Percentiles rank a stretch among this genome's conserved stretches.
Conservation (phyloP, 2,113 vertebrate genomes). For the Peromyscus californicus region DNA sequence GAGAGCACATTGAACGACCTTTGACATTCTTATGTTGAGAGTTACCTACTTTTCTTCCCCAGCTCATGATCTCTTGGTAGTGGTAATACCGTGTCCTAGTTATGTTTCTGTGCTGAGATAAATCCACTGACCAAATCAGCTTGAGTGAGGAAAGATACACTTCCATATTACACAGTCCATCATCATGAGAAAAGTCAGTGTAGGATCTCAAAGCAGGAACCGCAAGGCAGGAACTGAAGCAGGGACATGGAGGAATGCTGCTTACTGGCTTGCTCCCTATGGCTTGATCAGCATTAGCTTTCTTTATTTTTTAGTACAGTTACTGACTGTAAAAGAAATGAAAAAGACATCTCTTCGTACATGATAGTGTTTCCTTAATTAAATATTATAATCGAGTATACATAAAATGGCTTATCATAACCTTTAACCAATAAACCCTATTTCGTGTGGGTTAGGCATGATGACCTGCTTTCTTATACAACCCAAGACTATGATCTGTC, state of each 20-base stretch:
- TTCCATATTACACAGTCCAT: neutral
- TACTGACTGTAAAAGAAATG: slow-evolving; percentile 65
- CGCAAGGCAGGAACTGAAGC: neutral
- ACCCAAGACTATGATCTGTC: neutral
- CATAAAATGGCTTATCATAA: slow-evolving; percentile 44
- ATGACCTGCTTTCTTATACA: neutral
- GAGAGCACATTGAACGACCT: neutral
- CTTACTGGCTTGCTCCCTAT: neutral
- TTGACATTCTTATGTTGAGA: neutral
- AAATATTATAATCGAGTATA: slow-evolving; percentile 4
- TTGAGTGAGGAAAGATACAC: neutral
- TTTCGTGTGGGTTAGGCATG: neutral
- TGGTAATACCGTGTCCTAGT: neutral
- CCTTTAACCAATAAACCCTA: slow-evolving; percentile 19
- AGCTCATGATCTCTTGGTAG: neutral
- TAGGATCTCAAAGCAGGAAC: neutral
- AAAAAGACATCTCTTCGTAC: slow-evolving; percentile 15
- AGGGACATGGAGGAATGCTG: neutral
- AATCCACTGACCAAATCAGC: neutral
- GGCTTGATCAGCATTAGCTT: neutral
- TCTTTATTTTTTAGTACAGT: neutral
- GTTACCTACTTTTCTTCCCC: neutral
- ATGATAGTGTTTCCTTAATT: slow-evolving; percentile 52
- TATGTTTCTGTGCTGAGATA: neutral
- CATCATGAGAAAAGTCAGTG: neutral